Conservation (phyloP, 92 coral and sea anemone species). For the Nematostella vectensis region DNA sequence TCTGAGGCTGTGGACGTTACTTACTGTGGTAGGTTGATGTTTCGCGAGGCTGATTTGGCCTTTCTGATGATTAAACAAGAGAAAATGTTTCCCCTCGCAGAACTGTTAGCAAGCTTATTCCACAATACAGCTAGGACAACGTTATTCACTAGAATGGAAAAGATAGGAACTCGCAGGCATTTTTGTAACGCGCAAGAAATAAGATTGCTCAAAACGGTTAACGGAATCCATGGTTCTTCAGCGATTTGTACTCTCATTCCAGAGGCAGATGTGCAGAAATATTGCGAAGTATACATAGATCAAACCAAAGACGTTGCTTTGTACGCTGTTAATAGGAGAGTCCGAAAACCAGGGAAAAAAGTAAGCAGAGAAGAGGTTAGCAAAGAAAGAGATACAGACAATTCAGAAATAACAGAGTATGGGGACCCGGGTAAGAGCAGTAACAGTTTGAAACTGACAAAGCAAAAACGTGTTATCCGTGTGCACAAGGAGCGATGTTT, state of each 20-base stretch:
- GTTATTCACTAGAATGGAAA: slow-evolving; percentile 89
- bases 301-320: slow-evolving; percentile 14
- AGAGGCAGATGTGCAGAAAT: slow-evolving; percentile 69
- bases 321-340: slow-evolving; percentile 11
- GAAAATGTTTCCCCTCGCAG: slow-evolving; percentile 82
- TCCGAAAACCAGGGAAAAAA: slow-evolving; percentile 13
- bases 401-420: neutral
- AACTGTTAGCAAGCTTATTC: slow-evolving; percentile 63
- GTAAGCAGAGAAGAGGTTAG: slow-evolving; percentile 8
- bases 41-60: slow-evolving; percentile 83
- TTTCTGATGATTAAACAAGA: slow-evolving; percentile 74
- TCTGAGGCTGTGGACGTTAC: slow-evolving; percentile 21
- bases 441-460: too few species aligned
- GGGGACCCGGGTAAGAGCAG: slow-evolving; percentile 5
- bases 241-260: slow-evolving; percentile 85
- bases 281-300: slow-evolving; percentile 67
- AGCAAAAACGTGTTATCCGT: neutral
- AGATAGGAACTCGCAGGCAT: slow-evolving; percentile 81
- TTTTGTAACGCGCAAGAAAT: slow-evolving; percentile 74
- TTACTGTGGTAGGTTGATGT: slow-evolving; percentile 57
- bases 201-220: slow-evolving; percentile 76
- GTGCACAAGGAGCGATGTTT: neutral
- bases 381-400: neutral
- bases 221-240: slow-evolving; percentile 89
- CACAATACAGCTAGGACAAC: slow-evolving; percentile 80